Evolutionary conservation across 2,797 vertebrate species (phyloP), one percentile per base, ranked within the genome.

Genomic region (Delichon dasypus): DNA sequence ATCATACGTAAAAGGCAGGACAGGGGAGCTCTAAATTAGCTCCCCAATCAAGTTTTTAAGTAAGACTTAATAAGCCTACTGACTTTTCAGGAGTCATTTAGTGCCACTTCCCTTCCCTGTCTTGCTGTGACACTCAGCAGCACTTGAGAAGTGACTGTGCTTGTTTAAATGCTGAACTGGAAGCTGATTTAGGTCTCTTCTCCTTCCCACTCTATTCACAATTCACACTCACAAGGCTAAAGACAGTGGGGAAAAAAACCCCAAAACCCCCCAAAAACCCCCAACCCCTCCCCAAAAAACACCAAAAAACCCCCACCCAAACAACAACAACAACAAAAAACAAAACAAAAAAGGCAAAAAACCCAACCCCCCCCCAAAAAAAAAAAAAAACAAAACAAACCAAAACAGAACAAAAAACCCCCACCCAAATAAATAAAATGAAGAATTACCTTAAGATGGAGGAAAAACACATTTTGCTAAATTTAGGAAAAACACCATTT

Each of bases 71-170:
- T 96, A 95, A 95, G 87, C 93, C 88, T 57, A 89, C 92, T 92
- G 95, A 97, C 91, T 93, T 96, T 95, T 88, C 92, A 93, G 95
- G 80, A 96, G 93, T 86, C 68, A 5, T 92, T 95, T 96, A 96
- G 94, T 91, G 95, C 91, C 95, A 95, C 94, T 97, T 97, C 94
- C 95, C 89, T 94, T 95, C 91, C 94, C 88, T 91, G 91, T 96
- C 96, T 97, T 96, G 96, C 96, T 97, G 96, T 95, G 96, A 96
- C 67, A 94, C 94, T 95, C 94, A 97, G 95, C 94, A 85, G 95
- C 94, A 90, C 93, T 96, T 78, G 89, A 94, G 88, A 94, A 91
- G 85, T 93, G 87, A 89, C 91, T 96, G 89, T 1, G n/a, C 79
- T 87, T 94, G 89, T 87, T 92, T 95, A 96, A 97, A 96, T 87